These are phyloP conservation scores for Muscidifurax raptorellus DNA, from an alignment of 1,140 invertebrate species.

Conservation along the genomic window DNA sequence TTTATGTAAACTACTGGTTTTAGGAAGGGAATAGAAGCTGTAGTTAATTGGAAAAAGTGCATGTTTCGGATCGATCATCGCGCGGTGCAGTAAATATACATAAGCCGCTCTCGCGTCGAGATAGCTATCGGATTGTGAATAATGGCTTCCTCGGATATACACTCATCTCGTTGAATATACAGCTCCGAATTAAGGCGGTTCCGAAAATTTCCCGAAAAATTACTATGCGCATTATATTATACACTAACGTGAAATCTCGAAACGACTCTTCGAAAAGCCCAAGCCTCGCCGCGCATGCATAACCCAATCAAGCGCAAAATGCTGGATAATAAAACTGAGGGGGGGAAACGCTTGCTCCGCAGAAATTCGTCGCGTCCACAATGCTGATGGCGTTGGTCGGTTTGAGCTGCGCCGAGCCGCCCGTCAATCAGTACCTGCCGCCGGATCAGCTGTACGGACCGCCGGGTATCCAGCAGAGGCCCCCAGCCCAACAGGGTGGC, in stretches of 20 bases:
- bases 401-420: slow-evolving; percentile 64
- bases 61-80: neutral
- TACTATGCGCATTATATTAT: too few species aligned
- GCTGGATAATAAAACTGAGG: too few species aligned
- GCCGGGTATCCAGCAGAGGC: slow-evolving; percentile 51
- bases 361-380: slow-evolving; percentile 59
- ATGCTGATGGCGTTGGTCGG: slow-evolving; percentile 54
- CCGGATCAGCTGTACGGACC: slow-evolving; percentile 71
- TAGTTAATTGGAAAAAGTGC: neutral
- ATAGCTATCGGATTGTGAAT: neutral
- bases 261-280: too few species aligned
- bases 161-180: too few species aligned
- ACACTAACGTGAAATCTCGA: too few species aligned
- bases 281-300: too few species aligned
- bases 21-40: neutral
- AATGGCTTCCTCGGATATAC: neutral
- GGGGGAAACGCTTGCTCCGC: neutral
- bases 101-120: neutral
- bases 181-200: too few species aligned
- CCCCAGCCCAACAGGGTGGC: slow-evolving; percentile 55
- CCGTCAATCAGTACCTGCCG: slow-evolving; percentile 76
- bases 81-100: too few species aligned
- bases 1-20: slow-evolving; percentile 2
- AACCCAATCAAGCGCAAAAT: too few species aligned
- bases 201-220: too few species aligned